phyloP scores from a whole-genome alignment of 35 echinoderm and acorn worm species.

The Apostichopus parvimensis region DNA sequence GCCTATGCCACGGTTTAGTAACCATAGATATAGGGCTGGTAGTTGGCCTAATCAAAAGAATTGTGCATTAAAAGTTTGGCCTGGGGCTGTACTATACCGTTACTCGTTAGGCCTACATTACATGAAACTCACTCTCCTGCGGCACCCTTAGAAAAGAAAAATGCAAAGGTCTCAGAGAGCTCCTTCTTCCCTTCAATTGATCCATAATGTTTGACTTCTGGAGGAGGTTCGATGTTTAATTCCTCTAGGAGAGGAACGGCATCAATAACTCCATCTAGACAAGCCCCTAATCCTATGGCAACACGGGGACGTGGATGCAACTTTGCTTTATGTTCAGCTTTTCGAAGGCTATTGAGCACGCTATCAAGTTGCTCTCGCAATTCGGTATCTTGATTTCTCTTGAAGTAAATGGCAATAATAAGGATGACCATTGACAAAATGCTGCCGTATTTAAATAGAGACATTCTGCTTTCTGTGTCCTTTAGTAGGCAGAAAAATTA shows the following conservation, averaged over 20 bases:
- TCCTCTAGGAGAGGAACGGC: conserved; percentile 42
- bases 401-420: conserved; percentile 41
- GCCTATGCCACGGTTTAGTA: too few relatives aligned
- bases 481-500: too few relatives aligned
- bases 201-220: conserved; percentile 42
- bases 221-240: conserved; percentile 48
- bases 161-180: conserved; percentile 55
- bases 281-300: conserved; percentile 64
- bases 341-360: conserved; percentile 39
- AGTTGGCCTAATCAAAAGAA: too few relatives aligned
- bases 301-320: conserved; percentile 47
- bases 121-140: conserved; percentile 60
- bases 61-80: too few relatives aligned
- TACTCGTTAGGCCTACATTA: too few relatives aligned
- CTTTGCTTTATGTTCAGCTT: conserved; percentile 52
- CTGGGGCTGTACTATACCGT: too few relatives aligned
- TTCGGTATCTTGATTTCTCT: conserved; percentile 33
- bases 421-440: conserved; percentile 51
- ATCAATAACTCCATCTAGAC: conserved; percentile 48
- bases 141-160: conserved; percentile 65
- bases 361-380: conserved; percentile 44
- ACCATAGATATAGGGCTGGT: too few relatives aligned
- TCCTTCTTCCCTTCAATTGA: conserved; percentile 37
- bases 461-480: conserved; percentile 11
- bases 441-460: conserved; percentile 47